Evolutionary conservation across 2,113 vertebrate species (phyloP).

Genomic region (Ailuropoda melanoleuca): DNA sequence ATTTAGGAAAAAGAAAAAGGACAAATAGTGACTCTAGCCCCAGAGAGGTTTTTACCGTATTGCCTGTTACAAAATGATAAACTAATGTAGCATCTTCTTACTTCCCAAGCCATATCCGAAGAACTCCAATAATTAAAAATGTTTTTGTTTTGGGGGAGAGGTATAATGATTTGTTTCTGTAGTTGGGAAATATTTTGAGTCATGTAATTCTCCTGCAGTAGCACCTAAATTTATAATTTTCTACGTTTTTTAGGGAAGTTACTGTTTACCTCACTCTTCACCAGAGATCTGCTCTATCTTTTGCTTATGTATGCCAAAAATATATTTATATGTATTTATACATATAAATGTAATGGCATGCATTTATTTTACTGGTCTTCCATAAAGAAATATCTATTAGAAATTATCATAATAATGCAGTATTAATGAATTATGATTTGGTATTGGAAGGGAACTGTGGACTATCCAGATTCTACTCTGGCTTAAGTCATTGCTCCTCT

Average conservation of each 20-base stretch:
- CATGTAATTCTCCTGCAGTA: not conserved
- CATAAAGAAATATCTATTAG: not conserved
- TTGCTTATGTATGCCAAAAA: not conserved
- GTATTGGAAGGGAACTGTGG: not conserved
- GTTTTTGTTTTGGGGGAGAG: not conserved
- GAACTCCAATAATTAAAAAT: not conserved
- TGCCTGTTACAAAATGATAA: conserved; percentile 71
- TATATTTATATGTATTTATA: not conserved
- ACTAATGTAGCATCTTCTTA: conserved; percentile 58
- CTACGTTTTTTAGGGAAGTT: not conserved
- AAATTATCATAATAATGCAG: not conserved
- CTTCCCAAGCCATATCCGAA: conserved; percentile 63
- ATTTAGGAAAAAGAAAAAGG: conserved; percentile 63
- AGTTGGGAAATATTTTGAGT: not conserved
- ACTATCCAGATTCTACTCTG: not conserved
- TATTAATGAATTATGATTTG: not conserved
- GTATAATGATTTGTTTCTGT: not conserved
- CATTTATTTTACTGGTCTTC: not conserved
- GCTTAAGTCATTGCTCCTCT: not conserved
- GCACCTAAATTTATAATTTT: not conserved
- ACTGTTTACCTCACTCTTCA: not conserved
- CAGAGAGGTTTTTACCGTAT: conserved; percentile 65
- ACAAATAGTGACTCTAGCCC: conserved; percentile 57
- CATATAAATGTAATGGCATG: not conserved
- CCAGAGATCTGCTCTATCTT: not conserved